These are phyloP conservation scores for Sebastes iracundus DNA, from an alignment of 2,797 vertebrate species.

Conservation along the genomic window DNA sequence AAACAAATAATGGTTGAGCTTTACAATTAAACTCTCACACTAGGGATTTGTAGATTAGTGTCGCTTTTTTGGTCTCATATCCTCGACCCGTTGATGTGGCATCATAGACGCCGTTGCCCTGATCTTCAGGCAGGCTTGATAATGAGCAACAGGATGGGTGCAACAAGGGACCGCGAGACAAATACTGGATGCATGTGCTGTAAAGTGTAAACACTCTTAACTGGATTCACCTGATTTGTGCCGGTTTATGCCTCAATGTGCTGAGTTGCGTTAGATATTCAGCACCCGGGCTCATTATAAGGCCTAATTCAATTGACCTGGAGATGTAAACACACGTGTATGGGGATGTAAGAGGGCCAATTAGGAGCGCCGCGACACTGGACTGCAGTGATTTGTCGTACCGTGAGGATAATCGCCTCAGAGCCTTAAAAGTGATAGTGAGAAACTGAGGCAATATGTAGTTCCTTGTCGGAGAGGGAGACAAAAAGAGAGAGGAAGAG, in stretches of 20 bases:
- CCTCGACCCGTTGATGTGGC: slow-evolving; percentile 54
- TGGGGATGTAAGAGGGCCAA: slow-evolving; percentile 48
- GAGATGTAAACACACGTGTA: slow-evolving; percentile 63
- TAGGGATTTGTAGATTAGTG: slow-evolving; percentile 69
- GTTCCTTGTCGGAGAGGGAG: slow-evolving; percentile 37
- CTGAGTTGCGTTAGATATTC: slow-evolving; percentile 52
- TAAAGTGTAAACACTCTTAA: slow-evolving; percentile 74
- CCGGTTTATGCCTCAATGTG: slow-evolving; percentile 70
- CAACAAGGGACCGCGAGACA: slow-evolving; percentile 36
- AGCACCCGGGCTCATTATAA: slow-evolving; percentile 66
- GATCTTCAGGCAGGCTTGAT: slow-evolving; percentile 50
- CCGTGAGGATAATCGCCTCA: slow-evolving; percentile 29
- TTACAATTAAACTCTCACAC: slow-evolving; percentile 75
- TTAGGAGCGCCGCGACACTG: slow-evolving; percentile 29
- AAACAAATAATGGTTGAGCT: slow-evolving; percentile 75
- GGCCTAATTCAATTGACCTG: slow-evolving; percentile 66
- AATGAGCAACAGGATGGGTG: slow-evolving; percentile 70
- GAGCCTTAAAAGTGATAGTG: slow-evolving; percentile 43
- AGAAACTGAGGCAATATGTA: slow-evolving; percentile 42
- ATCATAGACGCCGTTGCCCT: slow-evolving; percentile 22
- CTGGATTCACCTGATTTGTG: slow-evolving; percentile 80
- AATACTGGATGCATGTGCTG: slow-evolving; percentile 55
- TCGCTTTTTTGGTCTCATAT: slow-evolving; percentile 65
- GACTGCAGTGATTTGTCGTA: slow-evolving; percentile 37
- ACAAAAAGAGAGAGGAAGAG: slow-evolving; percentile 71